phyloP scores from a whole-genome alignment of 2,797 vertebrate genomes.

The Girardinus metallicus region DNA sequence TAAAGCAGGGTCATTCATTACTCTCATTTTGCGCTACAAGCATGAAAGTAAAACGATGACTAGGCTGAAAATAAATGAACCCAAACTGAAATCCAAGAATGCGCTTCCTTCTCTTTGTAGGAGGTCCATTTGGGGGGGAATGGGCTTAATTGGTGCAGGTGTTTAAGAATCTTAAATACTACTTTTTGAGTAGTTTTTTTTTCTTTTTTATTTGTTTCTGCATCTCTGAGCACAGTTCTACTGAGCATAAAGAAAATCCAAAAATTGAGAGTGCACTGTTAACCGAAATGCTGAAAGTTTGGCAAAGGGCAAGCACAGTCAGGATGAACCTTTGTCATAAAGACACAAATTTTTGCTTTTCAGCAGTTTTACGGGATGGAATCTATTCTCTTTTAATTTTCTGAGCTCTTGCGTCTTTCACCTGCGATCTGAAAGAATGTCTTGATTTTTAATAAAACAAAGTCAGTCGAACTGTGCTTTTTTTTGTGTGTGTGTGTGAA shows the following conservation, averaged over 20 bases:
- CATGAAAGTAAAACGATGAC: neutral
- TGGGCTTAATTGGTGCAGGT: neutral
- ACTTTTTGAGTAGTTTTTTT: neutral
- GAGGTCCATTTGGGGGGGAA: neutral
- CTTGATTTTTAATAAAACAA: slow-evolving; percentile 22
- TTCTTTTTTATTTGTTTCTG: neutral
- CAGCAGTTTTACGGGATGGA: neutral
- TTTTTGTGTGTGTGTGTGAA: neutral
- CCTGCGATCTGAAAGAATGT: neutral
- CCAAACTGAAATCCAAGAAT: neutral
- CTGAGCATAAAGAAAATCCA: neutral
- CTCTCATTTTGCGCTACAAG: neutral
- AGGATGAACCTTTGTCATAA: neutral
- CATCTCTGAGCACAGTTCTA: neutral
- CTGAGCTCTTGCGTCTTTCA: neutral
- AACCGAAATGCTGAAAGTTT: neutral
- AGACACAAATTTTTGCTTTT: neutral
- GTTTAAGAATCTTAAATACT: neutral
- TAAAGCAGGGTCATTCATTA: neutral
- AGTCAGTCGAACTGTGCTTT: neutral
- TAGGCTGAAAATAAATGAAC: neutral
- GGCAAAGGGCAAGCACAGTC: neutral
- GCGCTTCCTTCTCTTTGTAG: neutral
- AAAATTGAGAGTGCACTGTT: neutral
- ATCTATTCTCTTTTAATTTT: neutral